phyloP scores from a whole-genome alignment of 2,888 invertebrate species.

The Poecilus cupreus region DNA sequence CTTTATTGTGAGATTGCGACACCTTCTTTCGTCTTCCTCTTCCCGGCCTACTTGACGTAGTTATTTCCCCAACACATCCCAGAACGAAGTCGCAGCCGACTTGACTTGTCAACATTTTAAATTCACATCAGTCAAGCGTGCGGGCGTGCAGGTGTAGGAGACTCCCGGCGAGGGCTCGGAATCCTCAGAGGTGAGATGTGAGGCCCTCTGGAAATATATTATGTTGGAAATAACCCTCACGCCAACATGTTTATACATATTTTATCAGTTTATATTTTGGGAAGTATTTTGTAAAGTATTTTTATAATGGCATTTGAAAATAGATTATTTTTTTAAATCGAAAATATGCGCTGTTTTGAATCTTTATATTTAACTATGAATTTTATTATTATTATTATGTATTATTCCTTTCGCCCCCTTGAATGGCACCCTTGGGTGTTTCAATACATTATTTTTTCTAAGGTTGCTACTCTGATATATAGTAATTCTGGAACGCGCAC shows the following conservation, averaged over 20 bases:
- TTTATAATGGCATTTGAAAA: too few relatives aligned
- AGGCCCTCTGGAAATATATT: neutral
- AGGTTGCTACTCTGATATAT: too few relatives aligned
- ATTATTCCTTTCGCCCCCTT: too few relatives aligned
- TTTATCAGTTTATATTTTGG: conserved; percentile 4
- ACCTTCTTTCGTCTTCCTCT: neutral
- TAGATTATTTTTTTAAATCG: too few relatives aligned
- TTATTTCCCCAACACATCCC: neutral
- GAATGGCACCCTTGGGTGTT: too few relatives aligned
- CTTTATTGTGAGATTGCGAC: neutral
- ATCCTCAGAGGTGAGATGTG: neutral
- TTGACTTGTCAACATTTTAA: conserved; percentile 32
- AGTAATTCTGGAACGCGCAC: too few relatives aligned
- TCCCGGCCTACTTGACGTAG: neutral
- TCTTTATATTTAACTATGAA: too few relatives aligned
- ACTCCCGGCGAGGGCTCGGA: neutral
- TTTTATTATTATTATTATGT: too few relatives aligned
- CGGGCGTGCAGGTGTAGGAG: too few relatives aligned
- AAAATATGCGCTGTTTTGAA: too few relatives aligned
- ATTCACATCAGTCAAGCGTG: conserved; percentile 19
- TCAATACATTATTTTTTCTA: too few relatives aligned
- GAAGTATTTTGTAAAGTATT: neutral
- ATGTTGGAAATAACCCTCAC: neutral
- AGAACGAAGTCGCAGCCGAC: neutral
- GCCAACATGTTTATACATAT: neutral